phyloP scores from a whole-genome alignment of 2,797 vertebrate genomes.

The Aphelocoma californica region DNA sequence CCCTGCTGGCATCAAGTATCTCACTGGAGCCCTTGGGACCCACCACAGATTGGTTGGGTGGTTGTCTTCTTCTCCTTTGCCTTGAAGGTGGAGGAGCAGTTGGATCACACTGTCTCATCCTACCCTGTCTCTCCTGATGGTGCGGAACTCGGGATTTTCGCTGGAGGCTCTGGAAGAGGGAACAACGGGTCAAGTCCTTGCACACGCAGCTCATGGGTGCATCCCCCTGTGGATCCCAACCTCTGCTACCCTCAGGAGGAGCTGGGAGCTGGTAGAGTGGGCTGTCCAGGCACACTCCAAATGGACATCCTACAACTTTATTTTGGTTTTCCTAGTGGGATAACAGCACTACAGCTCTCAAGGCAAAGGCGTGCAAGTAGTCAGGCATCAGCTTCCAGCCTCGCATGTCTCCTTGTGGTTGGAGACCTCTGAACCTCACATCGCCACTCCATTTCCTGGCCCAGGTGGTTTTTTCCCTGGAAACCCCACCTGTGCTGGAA shows the following conservation, averaged over 20 bases:
- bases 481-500: neutral
- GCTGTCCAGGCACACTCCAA: neutral
- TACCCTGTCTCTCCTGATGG: neutral
- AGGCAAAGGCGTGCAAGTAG: neutral
- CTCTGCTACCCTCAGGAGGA: neutral
- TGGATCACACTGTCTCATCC: rapidly evolving
- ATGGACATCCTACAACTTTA: neutral
- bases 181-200: neutral
- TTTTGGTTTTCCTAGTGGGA: neutral
- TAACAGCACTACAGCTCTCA: neutral
- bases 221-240: neutral
- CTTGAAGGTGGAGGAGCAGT: rapidly evolving
- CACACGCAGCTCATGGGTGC: rapidly evolving
- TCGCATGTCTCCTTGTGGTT: neutral
- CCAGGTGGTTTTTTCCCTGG: neutral
- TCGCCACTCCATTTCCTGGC: neutral
- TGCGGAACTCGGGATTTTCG: neutral
- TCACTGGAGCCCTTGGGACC: neutral
- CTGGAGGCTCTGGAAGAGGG: neutral
- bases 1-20: neutral
- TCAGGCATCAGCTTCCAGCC: rapidly evolving
- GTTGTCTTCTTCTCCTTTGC: neutral
- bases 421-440: neutral
- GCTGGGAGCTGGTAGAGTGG: neutral
- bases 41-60: neutral